Evolutionary conservation across 2,888 invertebrate species (phyloP).

Genomic region (Odontothrips loti): DNA sequence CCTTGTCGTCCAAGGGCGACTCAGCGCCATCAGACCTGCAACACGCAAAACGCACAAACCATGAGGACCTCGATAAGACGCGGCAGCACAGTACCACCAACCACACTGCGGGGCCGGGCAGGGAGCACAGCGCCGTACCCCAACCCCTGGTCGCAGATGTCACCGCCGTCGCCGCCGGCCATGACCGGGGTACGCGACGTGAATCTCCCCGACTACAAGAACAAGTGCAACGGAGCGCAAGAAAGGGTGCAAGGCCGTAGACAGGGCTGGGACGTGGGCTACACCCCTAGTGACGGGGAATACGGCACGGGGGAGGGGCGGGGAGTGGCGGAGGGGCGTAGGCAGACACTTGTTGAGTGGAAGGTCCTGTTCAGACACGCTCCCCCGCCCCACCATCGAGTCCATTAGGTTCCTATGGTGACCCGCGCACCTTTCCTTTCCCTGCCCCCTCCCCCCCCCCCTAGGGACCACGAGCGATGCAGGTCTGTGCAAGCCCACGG

Average conservation of each 20-base stretch:
- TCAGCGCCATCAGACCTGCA: conserved; percentile 62
- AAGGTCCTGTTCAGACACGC: background rate
- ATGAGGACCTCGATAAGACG: background rate
- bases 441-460: background rate
- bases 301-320: background rate
- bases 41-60: conserved; percentile 39
- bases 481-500: background rate
- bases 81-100: too few relatives aligned
- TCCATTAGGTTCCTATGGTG: background rate
- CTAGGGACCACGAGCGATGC: background rate
- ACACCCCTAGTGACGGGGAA: too few relatives aligned
- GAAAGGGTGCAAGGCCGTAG: background rate
- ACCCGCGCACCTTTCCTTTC: background rate
- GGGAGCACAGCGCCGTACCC: too few relatives aligned
- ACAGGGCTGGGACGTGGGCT: background rate
- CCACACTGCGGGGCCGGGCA: too few relatives aligned
- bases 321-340: background rate
- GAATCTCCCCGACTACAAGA: too few relatives aligned
- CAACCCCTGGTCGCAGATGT: too few relatives aligned
- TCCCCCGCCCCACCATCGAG: background rate
- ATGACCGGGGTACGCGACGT: too few relatives aligned
- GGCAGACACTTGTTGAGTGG: background rate
- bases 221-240: background rate
- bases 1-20: conserved; percentile 68
- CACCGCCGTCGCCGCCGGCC: too few relatives aligned